A percentile compares a stretch with the other conserved stretches of the same genome.
Conservation (phyloP, 2,797 vertebrate genomes). For the Setipinna tenuifilis region DNA sequence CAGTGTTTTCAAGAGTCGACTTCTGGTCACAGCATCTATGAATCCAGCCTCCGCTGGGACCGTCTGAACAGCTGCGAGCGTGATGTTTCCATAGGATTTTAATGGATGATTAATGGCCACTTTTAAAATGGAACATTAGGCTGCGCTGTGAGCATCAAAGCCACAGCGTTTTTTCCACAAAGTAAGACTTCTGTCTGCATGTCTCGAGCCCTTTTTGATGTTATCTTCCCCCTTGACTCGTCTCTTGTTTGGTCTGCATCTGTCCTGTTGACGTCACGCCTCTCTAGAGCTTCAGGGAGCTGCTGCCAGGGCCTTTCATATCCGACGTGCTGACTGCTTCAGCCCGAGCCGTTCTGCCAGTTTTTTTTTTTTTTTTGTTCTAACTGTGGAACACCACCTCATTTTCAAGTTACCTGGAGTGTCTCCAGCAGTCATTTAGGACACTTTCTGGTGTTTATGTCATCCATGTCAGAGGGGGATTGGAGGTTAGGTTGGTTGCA, state of each 20-base stretch:
- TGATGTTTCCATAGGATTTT: slow-evolving; percentile 22
- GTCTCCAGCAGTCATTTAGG: neutral
- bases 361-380: neutral
- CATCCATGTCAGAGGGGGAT: neutral
- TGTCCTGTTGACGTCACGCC: neutral
- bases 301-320: neutral
- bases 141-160: slow-evolving; percentile 9
- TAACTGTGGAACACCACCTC: neutral
- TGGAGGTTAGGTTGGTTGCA: neutral
- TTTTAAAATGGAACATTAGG: slow-evolving; percentile 3
- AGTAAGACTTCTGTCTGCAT: slow-evolving; percentile 4
- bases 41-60: neutral
- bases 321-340: too few species aligned
- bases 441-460: neutral
- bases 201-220: neutral
- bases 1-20: neutral
- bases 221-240: neutral
- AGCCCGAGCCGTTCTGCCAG: neutral
- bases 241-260: neutral
- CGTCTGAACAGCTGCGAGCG: neutral
- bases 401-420: neutral
- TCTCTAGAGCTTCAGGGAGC: neutral
- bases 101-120: slow-evolving; percentile 16
- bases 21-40: slow-evolving; percentile 22
- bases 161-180: slow-evolving; percentile 10